Evolutionary conservation across 2,888 invertebrate genomes (phyloP).

Genomic region (Scaptomyza tumidula): DNA sequence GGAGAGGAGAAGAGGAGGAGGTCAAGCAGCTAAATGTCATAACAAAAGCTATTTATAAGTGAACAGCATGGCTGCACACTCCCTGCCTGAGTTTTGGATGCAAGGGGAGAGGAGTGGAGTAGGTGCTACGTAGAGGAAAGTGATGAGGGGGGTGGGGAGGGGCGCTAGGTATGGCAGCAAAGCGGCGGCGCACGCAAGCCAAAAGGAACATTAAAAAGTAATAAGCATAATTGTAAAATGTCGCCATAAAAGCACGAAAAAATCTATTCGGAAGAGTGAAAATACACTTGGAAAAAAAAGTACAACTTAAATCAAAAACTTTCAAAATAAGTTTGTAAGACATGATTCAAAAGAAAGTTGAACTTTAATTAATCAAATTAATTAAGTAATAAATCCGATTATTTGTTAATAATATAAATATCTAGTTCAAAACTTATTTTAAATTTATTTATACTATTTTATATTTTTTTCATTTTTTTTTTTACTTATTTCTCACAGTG

Average conservation of each 20-base stretch:
- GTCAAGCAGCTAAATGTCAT: slow-evolving; percentile 70
- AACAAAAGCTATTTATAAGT: slow-evolving; percentile 74
- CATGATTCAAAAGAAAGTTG: no score
- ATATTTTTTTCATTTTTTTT: no score
- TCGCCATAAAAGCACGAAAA: slow-evolving; percentile 28
- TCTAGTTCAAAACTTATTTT: no score
- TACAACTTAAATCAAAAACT: no score
- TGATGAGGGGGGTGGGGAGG: neutral
- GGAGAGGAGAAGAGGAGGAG: slow-evolving; percentile 17
- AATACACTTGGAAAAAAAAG: no score
- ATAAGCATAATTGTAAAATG: slow-evolving; percentile 76
- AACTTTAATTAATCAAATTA: no score
- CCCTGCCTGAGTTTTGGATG: slow-evolving; percentile 1
- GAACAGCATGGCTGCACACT: slow-evolving; percentile 54
- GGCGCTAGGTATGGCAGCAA: slow-evolving; percentile 25
- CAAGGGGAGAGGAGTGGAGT: neutral
- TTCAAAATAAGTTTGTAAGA: no score
- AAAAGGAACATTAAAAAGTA: slow-evolving; percentile 69
- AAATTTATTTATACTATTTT: no score
- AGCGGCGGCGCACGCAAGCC: slow-evolving; percentile 36
- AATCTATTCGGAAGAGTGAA: no score
- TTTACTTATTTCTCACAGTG: neutral
- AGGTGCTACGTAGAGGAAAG: neutral
- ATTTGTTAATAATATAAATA: no score
- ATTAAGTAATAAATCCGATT: no score